Percentiles rank a stretch among this genome's conserved stretches.
These are phyloP conservation scores for Psettodes erumei DNA, from an alignment of 2,113 vertebrate species.

Conservation along the genomic window DNA sequence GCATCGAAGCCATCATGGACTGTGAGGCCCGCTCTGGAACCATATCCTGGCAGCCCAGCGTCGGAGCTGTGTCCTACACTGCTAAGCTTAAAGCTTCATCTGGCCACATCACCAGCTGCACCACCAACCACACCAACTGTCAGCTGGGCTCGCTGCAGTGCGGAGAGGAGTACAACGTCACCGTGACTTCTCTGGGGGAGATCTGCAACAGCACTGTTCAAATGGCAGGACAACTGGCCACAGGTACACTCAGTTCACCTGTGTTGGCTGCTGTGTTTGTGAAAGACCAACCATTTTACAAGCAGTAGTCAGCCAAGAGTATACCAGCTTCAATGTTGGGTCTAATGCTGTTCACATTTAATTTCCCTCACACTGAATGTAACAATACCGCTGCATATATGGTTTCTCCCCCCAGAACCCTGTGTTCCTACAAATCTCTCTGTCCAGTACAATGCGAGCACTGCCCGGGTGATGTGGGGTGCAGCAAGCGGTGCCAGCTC, in stretches of 20 bases:
- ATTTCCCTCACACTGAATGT: background rate
- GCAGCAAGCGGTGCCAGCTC: constrained; percentile 51
- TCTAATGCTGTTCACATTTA: background rate
- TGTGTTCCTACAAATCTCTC: constrained; percentile 66
- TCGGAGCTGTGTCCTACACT: constrained; percentile 52
- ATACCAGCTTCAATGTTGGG: background rate
- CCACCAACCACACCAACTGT: constrained; percentile 66
- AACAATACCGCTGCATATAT: background rate
- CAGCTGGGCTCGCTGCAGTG: constrained; percentile 60
- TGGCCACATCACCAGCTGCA: constrained; percentile 45
- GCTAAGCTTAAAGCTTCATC: constrained; percentile 38
- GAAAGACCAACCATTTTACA: background rate
- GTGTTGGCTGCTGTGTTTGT: background rate
- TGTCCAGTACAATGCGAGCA: constrained; percentile 58
- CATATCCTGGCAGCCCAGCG: constrained; percentile 60
- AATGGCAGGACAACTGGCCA: constrained; percentile 61
- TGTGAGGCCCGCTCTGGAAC: constrained; percentile 41
- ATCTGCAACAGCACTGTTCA: constrained; percentile 67
- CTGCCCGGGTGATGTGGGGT: constrained; percentile 65
- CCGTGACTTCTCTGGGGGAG: constrained; percentile 59
- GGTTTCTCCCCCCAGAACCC: constrained; percentile 66
- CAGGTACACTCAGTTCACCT: constrained; percentile 56
- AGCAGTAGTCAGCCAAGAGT: background rate
- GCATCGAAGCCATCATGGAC: constrained; percentile 51
- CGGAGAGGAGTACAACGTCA: constrained; percentile 68